A percentile compares a stretch with the other conserved stretches of the same genome.
phyloP scores from a whole-genome alignment of 1,140 invertebrate genomes.

The Heterodera schachtii region DNA sequence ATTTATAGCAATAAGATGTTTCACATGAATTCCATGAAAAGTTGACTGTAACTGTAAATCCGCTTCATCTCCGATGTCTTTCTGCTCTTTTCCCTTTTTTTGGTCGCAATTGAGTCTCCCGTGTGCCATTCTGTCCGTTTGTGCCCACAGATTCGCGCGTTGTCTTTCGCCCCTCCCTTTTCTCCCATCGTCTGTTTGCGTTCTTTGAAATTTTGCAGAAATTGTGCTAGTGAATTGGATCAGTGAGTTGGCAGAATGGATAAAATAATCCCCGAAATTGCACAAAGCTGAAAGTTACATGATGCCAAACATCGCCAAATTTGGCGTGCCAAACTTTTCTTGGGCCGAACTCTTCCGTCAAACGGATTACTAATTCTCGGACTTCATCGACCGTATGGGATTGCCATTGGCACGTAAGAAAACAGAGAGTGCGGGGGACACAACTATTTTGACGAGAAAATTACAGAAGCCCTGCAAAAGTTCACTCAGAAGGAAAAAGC shows the following conservation, averaged over 20 bases:
- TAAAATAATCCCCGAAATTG: too few relatives aligned
- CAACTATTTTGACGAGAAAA: constrained; percentile 85
- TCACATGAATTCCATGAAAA: too few relatives aligned
- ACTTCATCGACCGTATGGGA: constrained; percentile 29
- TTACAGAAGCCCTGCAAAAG: constrained; percentile 72
- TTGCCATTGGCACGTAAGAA: constrained; percentile 22
- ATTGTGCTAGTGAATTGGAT: constrained; percentile 20
- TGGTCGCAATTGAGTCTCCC: constrained; percentile 30
- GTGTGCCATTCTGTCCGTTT: constrained; percentile 21
- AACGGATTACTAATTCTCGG: constrained; percentile 19
- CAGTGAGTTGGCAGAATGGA: neutral
- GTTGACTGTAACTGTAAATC: too few relatives aligned
- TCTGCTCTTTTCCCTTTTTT: neutral
- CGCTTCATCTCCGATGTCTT: neutral
- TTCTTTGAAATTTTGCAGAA: constrained; percentile 28
- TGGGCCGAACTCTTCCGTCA: constrained; percentile 21
- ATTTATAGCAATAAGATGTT: too few relatives aligned
- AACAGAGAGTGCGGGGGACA: constrained; percentile 82
- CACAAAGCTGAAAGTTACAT: constrained; percentile 20
- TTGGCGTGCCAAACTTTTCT: constrained; percentile 32
- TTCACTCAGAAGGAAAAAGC: constrained; percentile 76
- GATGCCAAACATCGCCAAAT: constrained; percentile 33
- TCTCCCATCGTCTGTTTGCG: constrained; percentile 20
- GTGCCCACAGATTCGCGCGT: constrained; percentile 24
- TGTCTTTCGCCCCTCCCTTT: neutral